Percentiles rank a stretch among this genome's conserved stretches.
phyloP scores from a whole-genome alignment of 2,797 vertebrate genomes.

The Anolis apletophallus region DNA sequence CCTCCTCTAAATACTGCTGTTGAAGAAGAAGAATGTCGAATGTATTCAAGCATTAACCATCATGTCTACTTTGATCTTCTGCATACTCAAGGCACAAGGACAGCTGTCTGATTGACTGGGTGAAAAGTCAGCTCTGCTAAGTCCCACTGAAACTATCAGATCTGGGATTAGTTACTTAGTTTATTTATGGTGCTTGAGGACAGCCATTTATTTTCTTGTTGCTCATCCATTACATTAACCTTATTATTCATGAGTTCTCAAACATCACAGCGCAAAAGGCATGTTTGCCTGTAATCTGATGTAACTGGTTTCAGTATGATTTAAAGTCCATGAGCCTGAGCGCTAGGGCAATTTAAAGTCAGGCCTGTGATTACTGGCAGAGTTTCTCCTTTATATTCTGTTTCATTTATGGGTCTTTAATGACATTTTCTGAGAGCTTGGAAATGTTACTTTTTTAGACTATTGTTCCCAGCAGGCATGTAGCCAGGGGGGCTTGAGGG shows the following conservation, averaged over 20 bases:
- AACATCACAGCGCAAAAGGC: background rate
- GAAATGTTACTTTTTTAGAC: no score
- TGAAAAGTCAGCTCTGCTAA: background rate
- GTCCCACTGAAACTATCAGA: conserved; percentile 1
- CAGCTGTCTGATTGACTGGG: background rate
- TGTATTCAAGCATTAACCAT: background rate
- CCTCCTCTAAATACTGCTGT: background rate
- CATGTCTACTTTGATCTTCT: background rate
- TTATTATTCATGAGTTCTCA: conserved; percentile 23
- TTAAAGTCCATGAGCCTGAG: conserved; percentile 14
- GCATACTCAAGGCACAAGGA: background rate
- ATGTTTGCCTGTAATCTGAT: conserved; percentile 21
- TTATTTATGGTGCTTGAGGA: conserved; percentile 18
- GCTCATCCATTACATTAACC: conserved; percentile 14
- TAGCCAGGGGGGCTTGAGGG: no score
- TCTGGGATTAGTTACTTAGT: background rate
- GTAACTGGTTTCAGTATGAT: conserved; percentile 15
- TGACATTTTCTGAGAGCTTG: no score
- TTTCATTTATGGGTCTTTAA: background rate
- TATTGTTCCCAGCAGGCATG: no score
- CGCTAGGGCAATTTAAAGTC: conserved; percentile 1
- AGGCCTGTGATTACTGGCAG: background rate
- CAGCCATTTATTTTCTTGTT: conserved; percentile 4
- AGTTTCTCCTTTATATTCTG: conserved; percentile 1
- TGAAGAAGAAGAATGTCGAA: background rate